phyloP scores from a whole-genome alignment of 2,113 vertebrate species.

The Sander vitreus region DNA sequence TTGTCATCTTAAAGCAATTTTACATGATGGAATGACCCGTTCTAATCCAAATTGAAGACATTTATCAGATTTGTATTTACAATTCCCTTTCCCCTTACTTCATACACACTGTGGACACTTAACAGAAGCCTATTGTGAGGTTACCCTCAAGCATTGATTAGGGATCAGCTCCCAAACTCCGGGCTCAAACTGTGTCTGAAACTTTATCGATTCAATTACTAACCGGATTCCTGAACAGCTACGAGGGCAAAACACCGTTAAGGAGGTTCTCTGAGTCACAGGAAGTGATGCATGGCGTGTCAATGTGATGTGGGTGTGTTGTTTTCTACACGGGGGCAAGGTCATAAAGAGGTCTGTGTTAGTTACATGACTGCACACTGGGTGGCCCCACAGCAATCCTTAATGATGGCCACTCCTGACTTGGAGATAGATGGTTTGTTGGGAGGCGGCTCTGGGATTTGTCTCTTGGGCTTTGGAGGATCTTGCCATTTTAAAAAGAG shows the following conservation, averaged over 20 bases:
- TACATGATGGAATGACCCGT: conserved; percentile 8
- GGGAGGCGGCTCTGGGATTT: conserved; percentile 86
- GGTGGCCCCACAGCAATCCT: conserved; percentile 96
- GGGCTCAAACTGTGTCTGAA: background rate
- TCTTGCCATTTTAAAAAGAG: conserved; percentile 75
- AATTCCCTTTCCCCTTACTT: background rate
- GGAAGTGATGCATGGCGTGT: conserved; percentile 45
- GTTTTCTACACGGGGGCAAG: background rate
- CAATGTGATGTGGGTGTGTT: conserved; percentile 36
- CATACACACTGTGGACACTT: background rate
- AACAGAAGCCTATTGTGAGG: background rate
- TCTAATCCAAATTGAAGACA: background rate
- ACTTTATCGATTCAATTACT: background rate
- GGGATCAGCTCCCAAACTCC: conserved; percentile 32
- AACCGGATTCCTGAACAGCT: conserved; percentile 33
- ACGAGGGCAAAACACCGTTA: background rate
- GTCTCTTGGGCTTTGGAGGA: conserved; percentile 90
- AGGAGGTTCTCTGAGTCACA: conserved; percentile 54
- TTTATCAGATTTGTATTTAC: background rate
- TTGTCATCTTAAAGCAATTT: conserved; percentile 19
- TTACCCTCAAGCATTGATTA: conserved; percentile 10
- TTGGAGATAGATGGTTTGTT: conserved; percentile 94
- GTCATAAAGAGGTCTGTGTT: background rate
- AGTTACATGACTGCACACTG: conserved; percentile 95
- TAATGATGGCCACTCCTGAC: conserved; percentile 93